Evolutionary conservation across 2,888 invertebrate genomes (phyloP).

Genomic region (Fragum sueziense): DNA sequence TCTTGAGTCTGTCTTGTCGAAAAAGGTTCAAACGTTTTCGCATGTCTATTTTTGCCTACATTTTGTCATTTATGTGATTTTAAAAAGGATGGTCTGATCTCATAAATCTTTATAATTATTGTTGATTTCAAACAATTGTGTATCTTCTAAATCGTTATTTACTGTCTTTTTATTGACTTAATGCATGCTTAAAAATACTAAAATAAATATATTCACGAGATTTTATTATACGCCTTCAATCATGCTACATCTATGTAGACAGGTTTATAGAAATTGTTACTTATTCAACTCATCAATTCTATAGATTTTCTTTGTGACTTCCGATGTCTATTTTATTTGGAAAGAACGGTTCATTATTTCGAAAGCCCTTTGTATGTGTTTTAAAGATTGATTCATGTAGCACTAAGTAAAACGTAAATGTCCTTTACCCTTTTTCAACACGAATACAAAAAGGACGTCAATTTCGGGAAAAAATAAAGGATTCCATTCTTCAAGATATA

Average conservation of each 20-base stretch:
- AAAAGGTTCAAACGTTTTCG: too few species aligned
- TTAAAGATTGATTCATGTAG: not conserved
- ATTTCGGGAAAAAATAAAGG: too few species aligned
- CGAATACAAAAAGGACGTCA: too few species aligned
- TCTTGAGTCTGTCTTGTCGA: too few species aligned
- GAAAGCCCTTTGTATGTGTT: not conserved
- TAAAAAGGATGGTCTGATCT: not conserved
- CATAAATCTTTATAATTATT: not conserved
- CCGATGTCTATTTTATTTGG: not conserved
- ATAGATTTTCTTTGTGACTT: not conserved
- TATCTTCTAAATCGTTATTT: slow-evolving; percentile 7
- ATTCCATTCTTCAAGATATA: too few species aligned
- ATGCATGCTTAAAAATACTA: slow-evolving; percentile 3
- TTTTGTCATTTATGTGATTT: not conserved
- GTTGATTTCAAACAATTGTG: not conserved
- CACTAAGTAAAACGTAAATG: too few species aligned
- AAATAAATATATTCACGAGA: not conserved
- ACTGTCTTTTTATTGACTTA: not conserved
- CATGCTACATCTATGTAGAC: not conserved
- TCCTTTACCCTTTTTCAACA: too few species aligned
- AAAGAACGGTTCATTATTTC: not conserved
- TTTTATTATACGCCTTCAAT: slow-evolving; percentile 7
- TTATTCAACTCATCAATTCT: not conserved
- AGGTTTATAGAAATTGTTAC: slow-evolving; percentile 9
- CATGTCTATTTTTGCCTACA: not conserved